Conservation (phyloP, 2,888 invertebrate species). For the Thymelicus lineola region DNA sequence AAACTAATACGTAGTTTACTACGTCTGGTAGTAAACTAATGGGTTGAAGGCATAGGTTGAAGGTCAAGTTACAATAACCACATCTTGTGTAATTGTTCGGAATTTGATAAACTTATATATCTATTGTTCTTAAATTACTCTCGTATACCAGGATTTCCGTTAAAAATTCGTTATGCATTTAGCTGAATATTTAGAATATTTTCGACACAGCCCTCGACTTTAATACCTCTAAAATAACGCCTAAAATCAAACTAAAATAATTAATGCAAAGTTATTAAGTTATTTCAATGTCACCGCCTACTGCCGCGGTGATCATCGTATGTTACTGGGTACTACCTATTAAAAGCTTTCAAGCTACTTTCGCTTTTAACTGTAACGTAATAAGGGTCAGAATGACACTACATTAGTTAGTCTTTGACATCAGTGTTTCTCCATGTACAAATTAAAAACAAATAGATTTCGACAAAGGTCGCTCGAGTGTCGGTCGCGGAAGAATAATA, state of each 20-base stretch:
- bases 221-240: slow-evolving; percentile 35
- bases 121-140: slow-evolving; percentile 21
- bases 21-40: no score
- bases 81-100: neutral
- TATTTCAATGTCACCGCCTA: slow-evolving; percentile 50
- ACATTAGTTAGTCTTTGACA: slow-evolving; percentile 25
- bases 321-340: slow-evolving; percentile 10
- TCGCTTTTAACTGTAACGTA: slow-evolving; percentile 31
- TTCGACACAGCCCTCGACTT: slow-evolving; percentile 28
- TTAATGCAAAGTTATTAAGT: slow-evolving; percentile 48
- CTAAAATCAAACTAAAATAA: slow-evolving; percentile 34
- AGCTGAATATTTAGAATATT: slow-evolving; percentile 27
- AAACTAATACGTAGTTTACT: no score
- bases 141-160: slow-evolving; percentile 44
- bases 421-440: slow-evolving; percentile 24
- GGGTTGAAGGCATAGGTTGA: no score
- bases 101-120: slow-evolving; percentile 3
- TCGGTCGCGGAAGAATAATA: slow-evolving; percentile 45
- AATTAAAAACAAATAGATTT: slow-evolving; percentile 41
- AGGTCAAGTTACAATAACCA: no score
- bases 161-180: slow-evolving; percentile 32
- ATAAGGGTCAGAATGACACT: slow-evolving; percentile 37
- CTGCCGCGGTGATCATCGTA: slow-evolving; percentile 30
- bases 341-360: slow-evolving; percentile 36
- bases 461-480: slow-evolving; percentile 45